Evolutionary conservation across 1,140 invertebrate genomes (phyloP), one percentile per base, ranked within the genome.

Genomic region (Holotrichia oblita): DNA sequence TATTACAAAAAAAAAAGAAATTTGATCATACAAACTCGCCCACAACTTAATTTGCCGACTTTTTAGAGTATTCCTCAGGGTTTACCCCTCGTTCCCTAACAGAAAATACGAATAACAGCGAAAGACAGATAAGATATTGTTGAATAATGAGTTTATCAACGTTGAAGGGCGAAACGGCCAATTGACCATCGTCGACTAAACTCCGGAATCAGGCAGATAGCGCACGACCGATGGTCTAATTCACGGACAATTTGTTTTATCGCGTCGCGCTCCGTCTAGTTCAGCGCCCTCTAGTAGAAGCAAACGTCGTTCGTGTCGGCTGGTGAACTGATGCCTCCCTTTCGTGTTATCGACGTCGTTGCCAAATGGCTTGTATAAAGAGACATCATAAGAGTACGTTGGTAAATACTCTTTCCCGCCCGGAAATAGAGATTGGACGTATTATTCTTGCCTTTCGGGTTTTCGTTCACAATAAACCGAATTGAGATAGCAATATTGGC

Each of bases 111-210:
- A 55, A 17, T 55, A 55, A 55, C 14, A n/a, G 12, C 48, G 48
- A 55, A 55, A 55, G 14, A 55, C 14, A 17, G 48, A 55, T 55
- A 55, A 55, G 48, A 55, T 55, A 55, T 17, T 55, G 48, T 55
- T 55, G 48, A 55, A 17, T 55, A 55, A 55, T 55, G 48, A 55
- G 48, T 55, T 55, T 55, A 55, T 55, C n/a, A 55, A 55, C 48
- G 48, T n/a, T 14, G 17, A 55, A 17, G 48, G 48, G 17, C 48
- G 48, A 55, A 55, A 55, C 48, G 48, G 48, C 48, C 48, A 55
- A 55, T 55, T 55, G 48, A n/a, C 48, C 48, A 34, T 34, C 27
- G 48, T 17, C 48, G 48, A 17, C 48, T n/a, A 55, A n/a, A 44
- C 42, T 34, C 27, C 27, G 27, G 27, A 1, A 14, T 44, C 42